Evolutionary conservation across 2,888 invertebrate species (phyloP).

Genomic region (Cryptocephalus moraei): DNA sequence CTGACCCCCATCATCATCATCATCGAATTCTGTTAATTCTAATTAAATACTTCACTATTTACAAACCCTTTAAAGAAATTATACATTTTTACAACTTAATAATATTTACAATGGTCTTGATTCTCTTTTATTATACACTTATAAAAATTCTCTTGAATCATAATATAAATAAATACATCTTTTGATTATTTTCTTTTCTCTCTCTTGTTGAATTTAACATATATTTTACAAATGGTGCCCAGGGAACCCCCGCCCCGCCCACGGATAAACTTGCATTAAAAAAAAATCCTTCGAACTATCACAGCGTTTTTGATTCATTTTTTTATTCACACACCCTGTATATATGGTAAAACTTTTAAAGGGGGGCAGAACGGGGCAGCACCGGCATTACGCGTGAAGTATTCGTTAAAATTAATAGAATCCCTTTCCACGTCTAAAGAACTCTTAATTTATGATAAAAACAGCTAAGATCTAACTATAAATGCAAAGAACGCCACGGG

Average conservation of each 20-base stretch:
- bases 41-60: constrained; percentile 22
- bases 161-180: background rate
- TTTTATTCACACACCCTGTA: too few relatives aligned
- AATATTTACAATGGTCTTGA: constrained; percentile 5
- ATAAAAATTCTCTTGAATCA: background rate
- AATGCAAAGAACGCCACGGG: constrained; percentile 14
- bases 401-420: constrained; percentile 9
- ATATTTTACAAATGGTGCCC: background rate
- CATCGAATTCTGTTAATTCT: constrained; percentile 9
- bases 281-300: too few relatives aligned
- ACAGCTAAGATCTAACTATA: constrained; percentile 13
- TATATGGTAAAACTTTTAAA: too few relatives aligned
- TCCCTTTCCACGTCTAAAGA: constrained; percentile 3
- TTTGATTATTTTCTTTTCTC: background rate
- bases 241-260: background rate
- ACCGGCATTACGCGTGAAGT: constrained; percentile 5
- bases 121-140: background rate
- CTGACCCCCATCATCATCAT: background rate
- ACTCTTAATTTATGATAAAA: constrained; percentile 12
- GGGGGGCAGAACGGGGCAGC: too few relatives aligned
- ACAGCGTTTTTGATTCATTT: too few relatives aligned
- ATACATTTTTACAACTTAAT: constrained; percentile 15
- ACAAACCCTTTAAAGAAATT: constrained; percentile 12
- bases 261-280: too few relatives aligned
- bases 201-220: background rate